These are phyloP conservation scores for Urocitellus parryii DNA, from an alignment of 2,113 vertebrate genomes.

Conservation along the genomic window DNA sequence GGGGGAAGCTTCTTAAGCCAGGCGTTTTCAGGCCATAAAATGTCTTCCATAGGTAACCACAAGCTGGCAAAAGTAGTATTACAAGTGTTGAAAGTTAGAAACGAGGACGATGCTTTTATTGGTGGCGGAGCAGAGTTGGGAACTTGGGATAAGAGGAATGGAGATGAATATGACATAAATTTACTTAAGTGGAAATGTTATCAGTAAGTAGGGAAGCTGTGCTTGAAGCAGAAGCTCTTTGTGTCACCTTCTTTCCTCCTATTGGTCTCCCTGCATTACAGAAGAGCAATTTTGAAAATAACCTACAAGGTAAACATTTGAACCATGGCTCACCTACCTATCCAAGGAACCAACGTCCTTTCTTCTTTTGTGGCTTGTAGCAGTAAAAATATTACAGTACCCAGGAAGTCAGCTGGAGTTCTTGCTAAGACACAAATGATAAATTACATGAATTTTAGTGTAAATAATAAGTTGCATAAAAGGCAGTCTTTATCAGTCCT, in stretches of 20 bases:
- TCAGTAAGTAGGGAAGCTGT: not conserved
- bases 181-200: slow-evolving; percentile 32
- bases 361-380: not conserved
- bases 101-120: slow-evolving; percentile 76
- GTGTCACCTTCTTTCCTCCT: slow-evolving; percentile 32
- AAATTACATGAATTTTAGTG: slow-evolving; percentile 32
- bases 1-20: slow-evolving; percentile 71
- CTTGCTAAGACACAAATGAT: not conserved
- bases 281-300: not conserved
- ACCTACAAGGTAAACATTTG: not conserved
- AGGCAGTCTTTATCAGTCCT: not conserved
- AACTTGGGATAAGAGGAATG: slow-evolving; percentile 47
- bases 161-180: slow-evolving; percentile 33
- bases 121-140: slow-evolving; percentile 55
- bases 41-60: slow-evolving; percentile 81
- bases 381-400: not conserved
- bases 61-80: slow-evolving; percentile 68
- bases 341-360: not conserved
- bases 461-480: not conserved
- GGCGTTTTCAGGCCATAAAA: slow-evolving; percentile 80
- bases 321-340: not conserved
- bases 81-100: slow-evolving; percentile 74
- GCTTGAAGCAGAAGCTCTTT: slow-evolving; percentile 18
- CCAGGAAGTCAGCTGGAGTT: not conserved
- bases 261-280: not conserved